Evolutionary conservation across 2,113 vertebrate species (phyloP).

Genomic region (Engraulis encrasicolus): DNA sequence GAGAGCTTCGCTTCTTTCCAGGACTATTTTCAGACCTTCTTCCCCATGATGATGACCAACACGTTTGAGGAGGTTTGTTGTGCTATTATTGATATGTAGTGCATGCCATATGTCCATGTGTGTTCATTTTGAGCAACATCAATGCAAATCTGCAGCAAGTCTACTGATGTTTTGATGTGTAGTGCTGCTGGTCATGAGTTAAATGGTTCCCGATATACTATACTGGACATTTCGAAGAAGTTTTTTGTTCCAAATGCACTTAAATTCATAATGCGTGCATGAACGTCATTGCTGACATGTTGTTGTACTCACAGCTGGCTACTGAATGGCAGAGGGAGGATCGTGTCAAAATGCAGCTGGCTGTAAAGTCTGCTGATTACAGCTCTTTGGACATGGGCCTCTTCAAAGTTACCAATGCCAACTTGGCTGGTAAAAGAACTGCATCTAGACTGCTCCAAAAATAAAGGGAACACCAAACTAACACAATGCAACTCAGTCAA

Average conservation of each 20-base stretch:
- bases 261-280: too few relatives aligned
- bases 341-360: neutral
- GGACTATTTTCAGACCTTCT: conserved; percentile 79
- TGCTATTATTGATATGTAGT: neutral
- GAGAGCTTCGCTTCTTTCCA: conserved; percentile 68
- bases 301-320: conserved; percentile 45
- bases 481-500: too few relatives aligned
- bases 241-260: too few relatives aligned
- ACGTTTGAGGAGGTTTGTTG: conserved; percentile 84
- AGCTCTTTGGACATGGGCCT: neutral
- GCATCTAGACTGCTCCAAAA: too few relatives aligned
- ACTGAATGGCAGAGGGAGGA: conserved; percentile 49
- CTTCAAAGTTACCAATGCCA: neutral
- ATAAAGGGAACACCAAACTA: too few relatives aligned
- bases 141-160: too few relatives aligned
- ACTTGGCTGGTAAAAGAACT: neutral
- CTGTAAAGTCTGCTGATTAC: conserved; percentile 6
- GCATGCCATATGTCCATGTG: neutral
- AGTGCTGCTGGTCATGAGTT: too few relatives aligned
- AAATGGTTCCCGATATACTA: too few relatives aligned
- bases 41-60: conserved; percentile 82
- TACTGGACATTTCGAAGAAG: too few relatives aligned
- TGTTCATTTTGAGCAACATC: too few relatives aligned
- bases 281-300: neutral
- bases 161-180: too few relatives aligned